Base-by-base conservation (phyloP, 2,888 invertebrate species). In the Antheraea yamamai region DNA sequence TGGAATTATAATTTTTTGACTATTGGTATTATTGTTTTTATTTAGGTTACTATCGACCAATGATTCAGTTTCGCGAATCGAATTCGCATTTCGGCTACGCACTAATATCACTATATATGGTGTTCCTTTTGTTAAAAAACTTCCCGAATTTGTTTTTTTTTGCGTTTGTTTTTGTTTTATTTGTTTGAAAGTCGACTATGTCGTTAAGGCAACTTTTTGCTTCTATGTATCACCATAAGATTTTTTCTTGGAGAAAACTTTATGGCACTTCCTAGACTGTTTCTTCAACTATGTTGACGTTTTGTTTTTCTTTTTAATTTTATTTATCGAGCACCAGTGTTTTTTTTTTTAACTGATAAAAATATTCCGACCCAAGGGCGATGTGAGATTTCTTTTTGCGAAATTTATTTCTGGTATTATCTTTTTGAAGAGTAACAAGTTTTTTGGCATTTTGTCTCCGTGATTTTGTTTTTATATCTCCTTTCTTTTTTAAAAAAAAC, bases 401-500 rank as follows among this genome's bases (percentile, higher is more conserved):
- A 95, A 94, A 83, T 95, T 94, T 78, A 95, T 85, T 89, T 95
- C 94, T 75, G 91, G 91, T 87, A 95, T 94, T 89, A 94, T 84
- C 88, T 94, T 95, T 91, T 94, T 95, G 88, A 92, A 95, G 83
- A 91, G 92, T 79, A 91, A 88, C 88, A 90, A 90, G 84, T 93
- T 92, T 90, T 92, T 92, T 93, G 93, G 92, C 95, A 95, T 95
- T 95, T 95, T 95, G 95, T 92, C 88, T 93, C 94, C 92, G 93
- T 93, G 85, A 77, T 89, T 88, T 77, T 81, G 82, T 88, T 90
- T 87, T 89, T 76, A 84, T 80, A 78, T 84, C 75, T 87, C 86
- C 87, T 87, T 89, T 84, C 80, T 83, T 90, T 84, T 91, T 87
- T 90, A 91, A 89, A 89, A 23, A n/a, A 7, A 87, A 89, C 91